phyloP scores from a whole-genome alignment of 2,888 invertebrate genomes.

The Cerastis rubricosa region DNA sequence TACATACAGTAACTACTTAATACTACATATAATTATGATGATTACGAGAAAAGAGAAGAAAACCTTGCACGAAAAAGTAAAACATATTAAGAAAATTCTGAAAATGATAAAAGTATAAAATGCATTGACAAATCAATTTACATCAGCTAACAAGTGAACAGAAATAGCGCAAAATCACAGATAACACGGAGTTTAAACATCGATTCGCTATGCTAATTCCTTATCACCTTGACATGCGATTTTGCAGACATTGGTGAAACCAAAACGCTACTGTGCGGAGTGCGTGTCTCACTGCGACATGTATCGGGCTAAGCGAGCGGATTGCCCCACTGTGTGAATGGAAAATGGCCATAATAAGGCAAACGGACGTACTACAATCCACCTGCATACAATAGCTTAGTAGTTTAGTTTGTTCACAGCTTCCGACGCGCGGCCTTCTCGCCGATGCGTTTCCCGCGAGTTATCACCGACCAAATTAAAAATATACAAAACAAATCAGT shows the following conservation, averaged over 20 bases:
- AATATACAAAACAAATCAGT: conserved; percentile 53
- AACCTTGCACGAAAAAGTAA: no score
- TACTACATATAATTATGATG: background rate
- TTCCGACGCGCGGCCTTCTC: conserved; percentile 86
- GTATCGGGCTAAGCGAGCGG: conserved; percentile 71
- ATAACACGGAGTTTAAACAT: conserved; percentile 70
- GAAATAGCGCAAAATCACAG: conserved; percentile 62
- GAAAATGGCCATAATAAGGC: conserved; percentile 88
- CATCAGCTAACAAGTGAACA: conserved; percentile 56
- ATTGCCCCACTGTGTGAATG: conserved; percentile 88
- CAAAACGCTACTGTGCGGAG: conserved; percentile 39
- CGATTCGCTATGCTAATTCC: conserved; percentile 78
- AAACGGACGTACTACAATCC: conserved; percentile 87
- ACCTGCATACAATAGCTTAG: conserved; percentile 90
- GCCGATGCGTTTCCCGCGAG: conserved; percentile 72
- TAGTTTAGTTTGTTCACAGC: conserved; percentile 88
- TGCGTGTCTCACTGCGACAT: conserved; percentile 62
- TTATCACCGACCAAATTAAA: conserved; percentile 69
- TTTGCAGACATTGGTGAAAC: conserved; percentile 74
- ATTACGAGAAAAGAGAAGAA: background rate
- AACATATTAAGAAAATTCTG: background rate
- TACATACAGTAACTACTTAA: background rate
- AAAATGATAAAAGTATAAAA: conserved; percentile 14
- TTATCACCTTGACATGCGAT: conserved; percentile 80
- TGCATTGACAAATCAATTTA: conserved; percentile 46